A percentile compares a stretch with the other conserved stretches of the same genome.
Conservation (phyloP, 2,113 vertebrate genomes). For the Petaurus breviceps region DNA sequence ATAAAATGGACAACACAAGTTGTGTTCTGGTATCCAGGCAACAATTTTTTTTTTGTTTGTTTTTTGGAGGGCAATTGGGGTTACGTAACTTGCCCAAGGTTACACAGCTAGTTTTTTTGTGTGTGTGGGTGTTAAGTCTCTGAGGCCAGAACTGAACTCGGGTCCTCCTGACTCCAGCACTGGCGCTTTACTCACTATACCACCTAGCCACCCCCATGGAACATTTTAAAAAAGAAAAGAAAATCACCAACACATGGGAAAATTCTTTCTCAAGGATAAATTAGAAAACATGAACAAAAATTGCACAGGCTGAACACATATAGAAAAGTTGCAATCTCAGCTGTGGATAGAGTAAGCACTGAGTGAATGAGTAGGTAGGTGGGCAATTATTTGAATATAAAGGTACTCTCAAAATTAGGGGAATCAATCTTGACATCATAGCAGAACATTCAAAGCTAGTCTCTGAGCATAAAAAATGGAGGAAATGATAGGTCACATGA, state of each 20-base stretch:
- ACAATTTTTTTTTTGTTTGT: too few relatives aligned
- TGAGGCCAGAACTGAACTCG: too few relatives aligned
- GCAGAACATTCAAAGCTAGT: slow-evolving; percentile 1
- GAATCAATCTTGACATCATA: not conserved
- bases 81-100: too few relatives aligned
- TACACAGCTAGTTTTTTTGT: too few relatives aligned
- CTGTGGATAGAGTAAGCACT: not conserved
- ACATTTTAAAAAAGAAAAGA: too few relatives aligned
- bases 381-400: not conserved
- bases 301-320: not conserved
- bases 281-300: not conserved
- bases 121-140: too few relatives aligned
- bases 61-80: too few relatives aligned
- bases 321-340: not conserved
- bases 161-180: too few relatives aligned
- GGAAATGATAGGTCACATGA: not conserved
- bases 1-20: not conserved
- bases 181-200: too few relatives aligned
- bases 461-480: not conserved
- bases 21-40: not conserved
- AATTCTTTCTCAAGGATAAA: not conserved
- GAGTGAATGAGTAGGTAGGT: not conserved
- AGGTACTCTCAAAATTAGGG: not conserved
- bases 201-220: too few relatives aligned
- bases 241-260: not conserved